Evolutionary conservation across 2,888 invertebrate genomes (phyloP).

Genomic region (Arctia plantaginis): DNA sequence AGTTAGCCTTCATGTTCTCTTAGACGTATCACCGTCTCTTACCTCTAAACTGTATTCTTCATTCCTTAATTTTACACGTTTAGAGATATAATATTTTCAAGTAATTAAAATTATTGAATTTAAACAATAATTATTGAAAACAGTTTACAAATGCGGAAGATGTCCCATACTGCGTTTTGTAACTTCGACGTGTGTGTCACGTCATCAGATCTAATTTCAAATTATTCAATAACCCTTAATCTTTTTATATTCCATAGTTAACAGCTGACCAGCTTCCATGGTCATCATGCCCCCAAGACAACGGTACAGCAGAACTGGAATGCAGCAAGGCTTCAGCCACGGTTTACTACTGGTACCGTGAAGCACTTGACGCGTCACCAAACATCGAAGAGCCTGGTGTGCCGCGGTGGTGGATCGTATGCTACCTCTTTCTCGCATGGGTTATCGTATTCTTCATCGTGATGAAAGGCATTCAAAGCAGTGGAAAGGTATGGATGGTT

Average conservation of each 20-base stretch:
- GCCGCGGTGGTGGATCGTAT: conserved; percentile 97
- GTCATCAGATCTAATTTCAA: neutral
- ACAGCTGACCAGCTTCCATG: conserved; percentile 91
- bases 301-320: conserved; percentile 90
- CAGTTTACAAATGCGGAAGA: neutral
- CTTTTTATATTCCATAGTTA: conserved; percentile 80
- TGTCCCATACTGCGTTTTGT: too few relatives aligned
- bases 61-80: too few relatives aligned
- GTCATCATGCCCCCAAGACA: conserved; percentile 91
- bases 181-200: neutral
- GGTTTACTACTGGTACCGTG: conserved; percentile 97
- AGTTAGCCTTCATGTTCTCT: too few relatives aligned
- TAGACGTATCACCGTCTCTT: too few relatives aligned
- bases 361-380: conserved; percentile 94
- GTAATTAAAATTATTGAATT: too few relatives aligned
- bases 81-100: too few relatives aligned
- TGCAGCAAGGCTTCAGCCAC: conserved; percentile 95
- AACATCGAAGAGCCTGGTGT: conserved; percentile 94
- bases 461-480: conserved; percentile 98
- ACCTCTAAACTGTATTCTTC: too few relatives aligned
- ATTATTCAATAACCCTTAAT: neutral
- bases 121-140: too few relatives aligned
- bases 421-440: conserved; percentile 96
- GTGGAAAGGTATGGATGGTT: conserved; percentile 91
- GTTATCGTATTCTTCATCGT: conserved; percentile 96